A percentile compares a stretch with the other conserved stretches of the same genome.
Evolutionary conservation across 2,113 vertebrate species (phyloP).

Genomic region (Platysteira castanea): DNA sequence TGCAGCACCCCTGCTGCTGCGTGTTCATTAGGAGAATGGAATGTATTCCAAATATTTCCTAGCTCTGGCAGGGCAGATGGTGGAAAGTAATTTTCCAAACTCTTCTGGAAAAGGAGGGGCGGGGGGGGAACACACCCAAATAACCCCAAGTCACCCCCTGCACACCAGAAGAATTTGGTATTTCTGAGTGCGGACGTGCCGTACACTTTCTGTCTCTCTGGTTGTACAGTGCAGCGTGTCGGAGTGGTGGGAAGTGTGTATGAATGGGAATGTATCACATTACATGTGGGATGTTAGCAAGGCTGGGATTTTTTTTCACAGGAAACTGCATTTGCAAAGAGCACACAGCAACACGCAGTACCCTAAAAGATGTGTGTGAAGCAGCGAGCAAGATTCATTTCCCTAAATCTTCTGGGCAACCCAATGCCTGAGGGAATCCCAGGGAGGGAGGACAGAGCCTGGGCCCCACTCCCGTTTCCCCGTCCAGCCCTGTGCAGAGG

Average conservation of each 20-base stretch:
- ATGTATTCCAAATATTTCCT: constrained; percentile 68
- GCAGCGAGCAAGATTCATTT: neutral
- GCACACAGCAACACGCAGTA: constrained; percentile 5
- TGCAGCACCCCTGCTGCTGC: constrained; percentile 34
- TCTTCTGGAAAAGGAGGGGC: constrained; percentile 2
- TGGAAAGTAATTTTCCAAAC: constrained; percentile 62
- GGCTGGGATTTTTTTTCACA: constrained; percentile 53
- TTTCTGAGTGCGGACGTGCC: constrained; percentile 3
- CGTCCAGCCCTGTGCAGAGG: neutral
- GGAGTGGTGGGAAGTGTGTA: constrained; percentile 46
- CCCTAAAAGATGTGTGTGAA: constrained; percentile 3
- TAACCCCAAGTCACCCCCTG: constrained; percentile 16
- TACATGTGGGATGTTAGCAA: constrained; percentile 48
- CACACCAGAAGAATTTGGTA: neutral
- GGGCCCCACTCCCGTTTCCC: neutral
- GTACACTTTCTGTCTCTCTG: neutral
- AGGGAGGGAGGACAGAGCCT: neutral
- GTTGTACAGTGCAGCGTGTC: neutral
- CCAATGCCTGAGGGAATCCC: neutral
- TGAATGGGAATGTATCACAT: constrained; percentile 44
- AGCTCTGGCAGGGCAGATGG: constrained; percentile 60
- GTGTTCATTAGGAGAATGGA: constrained; percentile 61
- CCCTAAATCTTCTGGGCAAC: constrained; percentile 7
- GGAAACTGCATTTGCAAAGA: constrained; percentile 47
- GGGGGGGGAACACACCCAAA: neutral